Evolutionary conservation across 2,113 vertebrate species (phyloP).

Genomic region (Microtus ochrogaster): DNA sequence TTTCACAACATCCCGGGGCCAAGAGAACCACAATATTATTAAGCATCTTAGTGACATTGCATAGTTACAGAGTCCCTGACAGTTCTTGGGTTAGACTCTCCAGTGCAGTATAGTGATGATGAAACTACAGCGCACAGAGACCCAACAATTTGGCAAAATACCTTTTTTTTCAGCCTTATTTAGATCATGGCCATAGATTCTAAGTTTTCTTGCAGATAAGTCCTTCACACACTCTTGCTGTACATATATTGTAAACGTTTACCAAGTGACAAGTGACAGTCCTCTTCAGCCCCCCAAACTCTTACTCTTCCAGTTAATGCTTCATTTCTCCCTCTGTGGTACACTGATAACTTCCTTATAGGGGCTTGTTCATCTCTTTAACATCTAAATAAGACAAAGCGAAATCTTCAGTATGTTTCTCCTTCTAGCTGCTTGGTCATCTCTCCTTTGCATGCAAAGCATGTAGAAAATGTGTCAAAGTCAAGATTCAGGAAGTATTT

Average conservation of each 20-base stretch:
- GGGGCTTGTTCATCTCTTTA: neutral
- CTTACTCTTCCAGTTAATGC: neutral
- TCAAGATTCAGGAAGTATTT: neutral
- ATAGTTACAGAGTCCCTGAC: neutral
- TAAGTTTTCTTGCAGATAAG: neutral
- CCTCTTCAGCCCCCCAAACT: neutral
- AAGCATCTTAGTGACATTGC: conserved; percentile 49
- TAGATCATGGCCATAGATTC: neutral
- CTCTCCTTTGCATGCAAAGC: neutral
- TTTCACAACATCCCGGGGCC: conserved; percentile 5
- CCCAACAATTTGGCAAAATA: conserved; percentile 39
- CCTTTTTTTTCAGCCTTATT: conserved; percentile 1
- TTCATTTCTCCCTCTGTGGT: neutral
- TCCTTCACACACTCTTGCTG: neutral
- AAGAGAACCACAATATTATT: conserved; percentile 26
- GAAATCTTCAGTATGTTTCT: neutral
- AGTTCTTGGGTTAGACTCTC: conserved; percentile 54
- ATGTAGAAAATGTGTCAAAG: conserved; percentile 21
- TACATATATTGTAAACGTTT: neutral
- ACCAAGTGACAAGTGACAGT: neutral
- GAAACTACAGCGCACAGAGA: conserved; percentile 7
- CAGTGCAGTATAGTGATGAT: neutral
- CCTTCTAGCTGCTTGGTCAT: neutral
- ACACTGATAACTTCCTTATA: neutral
- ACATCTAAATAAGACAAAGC: neutral